These are phyloP conservation scores for Diplazon laetatorius DNA, from an alignment of 2,888 invertebrate species.

Conservation along the genomic window DNA sequence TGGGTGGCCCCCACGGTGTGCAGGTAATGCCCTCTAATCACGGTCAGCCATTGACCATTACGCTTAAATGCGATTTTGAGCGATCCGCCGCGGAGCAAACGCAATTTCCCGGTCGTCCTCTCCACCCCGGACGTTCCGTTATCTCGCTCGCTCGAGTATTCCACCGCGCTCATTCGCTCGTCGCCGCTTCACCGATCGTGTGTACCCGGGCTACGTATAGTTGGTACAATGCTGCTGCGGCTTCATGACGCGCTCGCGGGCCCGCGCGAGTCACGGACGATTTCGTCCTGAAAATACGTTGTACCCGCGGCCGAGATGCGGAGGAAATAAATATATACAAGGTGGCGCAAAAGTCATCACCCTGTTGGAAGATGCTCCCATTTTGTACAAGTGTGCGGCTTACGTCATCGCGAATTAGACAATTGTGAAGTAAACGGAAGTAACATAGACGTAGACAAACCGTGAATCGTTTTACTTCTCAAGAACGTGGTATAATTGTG, in stretches of 20 bases:
- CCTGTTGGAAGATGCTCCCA: too few species aligned
- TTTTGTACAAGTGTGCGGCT: too few species aligned
- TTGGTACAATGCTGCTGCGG: neutral
- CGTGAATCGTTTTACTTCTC: too few species aligned
- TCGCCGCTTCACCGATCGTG: constrained; percentile 45
- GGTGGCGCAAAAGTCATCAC: too few species aligned
- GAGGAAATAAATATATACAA: too few species aligned
- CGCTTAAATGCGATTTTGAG: constrained; percentile 78
- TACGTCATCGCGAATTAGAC: too few species aligned
- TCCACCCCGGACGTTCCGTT: constrained; percentile 38
- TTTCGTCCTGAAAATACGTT: constrained; percentile 63
- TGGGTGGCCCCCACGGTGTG: constrained; percentile 77
- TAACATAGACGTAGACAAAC: too few species aligned
- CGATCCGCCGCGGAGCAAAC: constrained; percentile 69
- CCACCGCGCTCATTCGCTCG: constrained; percentile 35
- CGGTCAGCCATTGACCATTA: constrained; percentile 77
- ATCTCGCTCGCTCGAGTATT: constrained; percentile 36
- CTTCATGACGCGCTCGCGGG: constrained; percentile 54
- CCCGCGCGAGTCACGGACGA: constrained; percentile 65
- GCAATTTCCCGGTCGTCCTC: constrained; percentile 65
- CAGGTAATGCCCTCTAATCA: constrained; percentile 79
- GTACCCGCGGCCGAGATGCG: constrained; percentile 32
- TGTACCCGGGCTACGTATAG: constrained; percentile 50
- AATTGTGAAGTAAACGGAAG: too few species aligned
- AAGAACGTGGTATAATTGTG: too few species aligned